Percentiles rank a stretch among this genome's conserved stretches.
Conservation (phyloP, 1,140 invertebrate species). For the Eufriesea mexicana region DNA sequence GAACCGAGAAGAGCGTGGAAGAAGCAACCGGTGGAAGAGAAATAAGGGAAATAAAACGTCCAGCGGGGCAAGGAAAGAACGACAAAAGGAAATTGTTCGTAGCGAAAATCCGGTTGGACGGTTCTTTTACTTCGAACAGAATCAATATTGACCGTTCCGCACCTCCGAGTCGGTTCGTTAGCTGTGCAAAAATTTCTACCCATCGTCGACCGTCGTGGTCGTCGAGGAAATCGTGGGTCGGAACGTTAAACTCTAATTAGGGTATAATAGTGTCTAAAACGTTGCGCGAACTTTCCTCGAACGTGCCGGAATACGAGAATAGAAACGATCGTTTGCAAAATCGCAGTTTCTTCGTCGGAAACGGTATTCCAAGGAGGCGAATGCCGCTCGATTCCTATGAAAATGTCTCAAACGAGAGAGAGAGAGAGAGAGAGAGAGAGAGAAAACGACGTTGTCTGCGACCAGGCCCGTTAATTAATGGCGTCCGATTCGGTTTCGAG, state of each 20-base stretch:
- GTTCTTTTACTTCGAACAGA: conserved; percentile 53
- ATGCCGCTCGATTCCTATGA: conserved; percentile 15
- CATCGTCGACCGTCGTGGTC: neutral
- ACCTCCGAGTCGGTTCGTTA: conserved; percentile 40
- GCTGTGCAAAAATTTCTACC: conserved; percentile 7
- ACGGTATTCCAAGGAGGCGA: too few relatives aligned
- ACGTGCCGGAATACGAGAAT: too few relatives aligned
- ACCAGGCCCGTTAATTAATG: conserved; percentile 54
- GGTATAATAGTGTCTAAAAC: neutral
- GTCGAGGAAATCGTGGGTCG: neutral
- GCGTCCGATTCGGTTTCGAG: conserved; percentile 17
- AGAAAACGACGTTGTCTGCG: neutral
- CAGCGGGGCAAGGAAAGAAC: neutral
- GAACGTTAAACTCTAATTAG: conserved; percentile 42
- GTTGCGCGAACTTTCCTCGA: neutral
- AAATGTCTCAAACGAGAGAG: neutral
- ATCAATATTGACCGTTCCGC: conserved; percentile 73
- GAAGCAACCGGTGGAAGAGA: conserved; percentile 53
- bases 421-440: neutral
- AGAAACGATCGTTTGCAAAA: too few relatives aligned
- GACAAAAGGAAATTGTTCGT: conserved; percentile 71
- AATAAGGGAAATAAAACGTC: conserved; percentile 37
- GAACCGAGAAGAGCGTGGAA: neutral
- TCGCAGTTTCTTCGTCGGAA: too few relatives aligned
- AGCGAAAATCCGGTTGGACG: conserved; percentile 62